These are phyloP conservation scores for Drosophila stalkeri DNA, from an alignment of 2,888 invertebrate species.

Conservation along the genomic window DNA sequence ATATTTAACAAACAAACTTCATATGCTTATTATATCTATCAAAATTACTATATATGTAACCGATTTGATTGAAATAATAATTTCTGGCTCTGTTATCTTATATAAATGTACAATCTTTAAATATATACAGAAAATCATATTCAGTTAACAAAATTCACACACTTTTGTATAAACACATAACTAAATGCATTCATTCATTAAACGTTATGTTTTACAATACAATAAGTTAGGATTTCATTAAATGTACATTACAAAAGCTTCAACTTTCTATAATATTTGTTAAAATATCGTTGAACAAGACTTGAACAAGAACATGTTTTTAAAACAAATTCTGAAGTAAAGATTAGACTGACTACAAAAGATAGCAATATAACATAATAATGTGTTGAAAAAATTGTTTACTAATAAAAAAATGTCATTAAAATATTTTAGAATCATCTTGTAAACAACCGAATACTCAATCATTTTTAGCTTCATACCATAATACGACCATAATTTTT, in stretches of 20 bases:
- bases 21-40: background rate
- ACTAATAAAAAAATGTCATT: no score
- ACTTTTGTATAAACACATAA: background rate
- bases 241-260: background rate
- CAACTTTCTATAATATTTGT: no score
- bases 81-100: background rate
- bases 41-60: no score
- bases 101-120: background rate
- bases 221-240: background rate
- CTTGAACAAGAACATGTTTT: no score
- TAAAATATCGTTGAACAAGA: no score
- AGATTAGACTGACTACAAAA: background rate
- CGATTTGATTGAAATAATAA: background rate
- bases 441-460: no score
- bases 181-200: background rate
- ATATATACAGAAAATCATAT: background rate
- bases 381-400: no score
- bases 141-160: background rate
- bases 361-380: background rate
- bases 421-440: no score
- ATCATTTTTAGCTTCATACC: background rate
- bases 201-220: background rate
- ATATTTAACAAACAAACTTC: background rate
- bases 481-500: background rate
- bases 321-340: background rate